These are phyloP conservation scores for Poeciliopsis gracilis DNA, from an alignment of 2,797 vertebrate species.

Conservation along the genomic window DNA sequence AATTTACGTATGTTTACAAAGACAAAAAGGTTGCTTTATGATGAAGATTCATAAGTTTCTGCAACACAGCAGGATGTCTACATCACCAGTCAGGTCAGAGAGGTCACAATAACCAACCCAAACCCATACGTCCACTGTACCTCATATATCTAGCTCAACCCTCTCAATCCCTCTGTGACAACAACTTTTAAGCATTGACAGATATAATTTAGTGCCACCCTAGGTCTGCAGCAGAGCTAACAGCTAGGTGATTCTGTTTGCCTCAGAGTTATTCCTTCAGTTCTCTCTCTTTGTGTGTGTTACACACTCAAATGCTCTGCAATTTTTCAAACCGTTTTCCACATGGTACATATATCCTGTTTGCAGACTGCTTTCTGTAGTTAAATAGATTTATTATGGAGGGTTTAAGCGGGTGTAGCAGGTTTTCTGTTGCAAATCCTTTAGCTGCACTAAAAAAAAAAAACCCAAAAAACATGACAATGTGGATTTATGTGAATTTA, in stretches of 20 bases:
- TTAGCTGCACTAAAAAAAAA: neutral
- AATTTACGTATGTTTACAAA: conserved; percentile 12
- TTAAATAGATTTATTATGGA: neutral
- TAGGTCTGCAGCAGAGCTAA: neutral
- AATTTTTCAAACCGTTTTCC: neutral
- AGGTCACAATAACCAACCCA: neutral
- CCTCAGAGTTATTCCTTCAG: neutral
- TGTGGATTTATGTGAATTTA: neutral
- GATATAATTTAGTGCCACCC: neutral
- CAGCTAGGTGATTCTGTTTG: neutral
- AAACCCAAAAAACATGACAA: neutral
- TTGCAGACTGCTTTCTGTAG: neutral
- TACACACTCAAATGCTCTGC: neutral
- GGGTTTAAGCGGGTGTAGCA: no score
- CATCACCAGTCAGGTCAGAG: neutral
- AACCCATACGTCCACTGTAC: neutral
- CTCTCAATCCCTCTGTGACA: neutral
- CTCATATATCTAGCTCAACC: neutral
- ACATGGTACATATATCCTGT: neutral
- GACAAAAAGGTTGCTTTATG: neutral
- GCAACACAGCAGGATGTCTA: neutral
- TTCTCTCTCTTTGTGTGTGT: neutral
- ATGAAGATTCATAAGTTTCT: neutral
- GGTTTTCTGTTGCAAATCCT: neutral
- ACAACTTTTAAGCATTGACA: neutral